A percentile compares a stretch with the other conserved stretches of the same genome.
Evolutionary conservation across 2,888 invertebrate species (phyloP).

Genomic region (Neoascia interrupta): DNA sequence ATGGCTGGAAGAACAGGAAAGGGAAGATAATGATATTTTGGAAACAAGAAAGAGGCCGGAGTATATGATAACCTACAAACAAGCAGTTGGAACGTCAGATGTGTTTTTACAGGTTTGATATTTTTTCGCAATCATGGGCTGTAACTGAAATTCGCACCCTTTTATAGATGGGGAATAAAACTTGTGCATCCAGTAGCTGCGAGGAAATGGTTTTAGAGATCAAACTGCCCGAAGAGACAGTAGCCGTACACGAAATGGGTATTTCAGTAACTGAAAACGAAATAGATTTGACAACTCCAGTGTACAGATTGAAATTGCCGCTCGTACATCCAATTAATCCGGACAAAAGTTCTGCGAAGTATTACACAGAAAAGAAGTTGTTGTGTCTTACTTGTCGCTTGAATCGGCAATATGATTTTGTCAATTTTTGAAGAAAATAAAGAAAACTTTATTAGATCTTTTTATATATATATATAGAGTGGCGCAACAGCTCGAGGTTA

Average conservation of each 20-base stretch:
- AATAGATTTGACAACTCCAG: slow-evolving; percentile 84
- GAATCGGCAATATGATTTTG: slow-evolving; percentile 89
- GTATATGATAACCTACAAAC: slow-evolving; percentile 91
- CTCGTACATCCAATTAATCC: slow-evolving; percentile 91
- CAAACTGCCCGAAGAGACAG: slow-evolving; percentile 87
- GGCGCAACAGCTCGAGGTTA: no score
- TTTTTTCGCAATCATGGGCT: not conserved
- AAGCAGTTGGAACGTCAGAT: slow-evolving; percentile 91
- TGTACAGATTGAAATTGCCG: slow-evolving; percentile 86
- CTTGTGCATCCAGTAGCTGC: slow-evolving; percentile 89
- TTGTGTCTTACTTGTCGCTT: slow-evolving; percentile 87
- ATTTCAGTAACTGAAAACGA: slow-evolving; percentile 84
- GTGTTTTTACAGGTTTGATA: slow-evolving; percentile 88
- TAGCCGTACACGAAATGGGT: slow-evolving; percentile 85
- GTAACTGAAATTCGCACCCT: not conserved
- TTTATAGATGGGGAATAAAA: slow-evolving; percentile 88
- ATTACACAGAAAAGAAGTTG: slow-evolving; percentile 84
- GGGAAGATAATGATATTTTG: slow-evolving; percentile 81
- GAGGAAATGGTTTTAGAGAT: slow-evolving; percentile 92
- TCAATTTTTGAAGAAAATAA: slow-evolving; percentile 87
- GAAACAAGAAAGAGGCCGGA: slow-evolving; percentile 85
- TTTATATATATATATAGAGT: no score
- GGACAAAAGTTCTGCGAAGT: slow-evolving; percentile 89
- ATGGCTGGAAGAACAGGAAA: slow-evolving; percentile 80
- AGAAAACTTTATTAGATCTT: no score